Percentiles rank a stretch among this genome's conserved stretches.
phyloP scores from a whole-genome alignment of 2,888 invertebrate species.

The Drosophila phalerata region DNA sequence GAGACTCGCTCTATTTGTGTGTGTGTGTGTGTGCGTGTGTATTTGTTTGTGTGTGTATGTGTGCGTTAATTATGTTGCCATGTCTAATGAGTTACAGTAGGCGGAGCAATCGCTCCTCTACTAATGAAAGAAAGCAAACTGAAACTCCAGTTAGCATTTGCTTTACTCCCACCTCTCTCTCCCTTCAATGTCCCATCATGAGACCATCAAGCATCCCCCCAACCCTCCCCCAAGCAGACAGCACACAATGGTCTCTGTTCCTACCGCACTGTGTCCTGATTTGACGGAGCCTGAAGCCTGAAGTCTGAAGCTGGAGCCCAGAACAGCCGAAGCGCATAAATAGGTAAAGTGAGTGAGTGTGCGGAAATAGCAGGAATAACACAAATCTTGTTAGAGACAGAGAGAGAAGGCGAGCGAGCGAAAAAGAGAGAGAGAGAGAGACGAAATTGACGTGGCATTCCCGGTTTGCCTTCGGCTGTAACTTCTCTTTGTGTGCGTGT shows the following conservation, averaged over 20 bases:
- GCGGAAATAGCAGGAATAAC: conserved; percentile 61
- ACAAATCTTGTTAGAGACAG: conserved; percentile 61
- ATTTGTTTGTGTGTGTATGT: conserved; percentile 39
- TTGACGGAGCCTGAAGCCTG: conserved; percentile 50
- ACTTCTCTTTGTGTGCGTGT: conserved; percentile 16
- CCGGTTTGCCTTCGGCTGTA: conserved; percentile 31
- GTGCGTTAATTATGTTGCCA: conserved; percentile 68
- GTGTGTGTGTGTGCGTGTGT: conserved; percentile 39
- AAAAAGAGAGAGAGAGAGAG: not conserved
- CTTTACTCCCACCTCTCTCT: not conserved
- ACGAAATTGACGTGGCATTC: conserved; percentile 49
- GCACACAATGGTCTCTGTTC: conserved; percentile 48
- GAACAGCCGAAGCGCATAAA: conserved; percentile 40
- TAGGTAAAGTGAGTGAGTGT: conserved; percentile 49
- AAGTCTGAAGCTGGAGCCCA: conserved; percentile 4
- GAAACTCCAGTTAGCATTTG: conserved; percentile 64
- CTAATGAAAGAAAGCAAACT: conserved; percentile 68
- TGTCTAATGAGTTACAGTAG: conserved; percentile 59
- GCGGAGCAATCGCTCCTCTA: conserved; percentile 38
- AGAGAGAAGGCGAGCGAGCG: conserved; percentile 3
- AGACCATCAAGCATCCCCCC: conserved; percentile 21
- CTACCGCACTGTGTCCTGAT: conserved; percentile 78
- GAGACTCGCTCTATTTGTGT: conserved; percentile 4
- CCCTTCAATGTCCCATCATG: not conserved
- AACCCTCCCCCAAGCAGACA: not conserved